Evolutionary conservation across 2,888 invertebrate species (phyloP), one percentile per base, ranked within the genome.

Genomic region (Andrena fulva): DNA sequence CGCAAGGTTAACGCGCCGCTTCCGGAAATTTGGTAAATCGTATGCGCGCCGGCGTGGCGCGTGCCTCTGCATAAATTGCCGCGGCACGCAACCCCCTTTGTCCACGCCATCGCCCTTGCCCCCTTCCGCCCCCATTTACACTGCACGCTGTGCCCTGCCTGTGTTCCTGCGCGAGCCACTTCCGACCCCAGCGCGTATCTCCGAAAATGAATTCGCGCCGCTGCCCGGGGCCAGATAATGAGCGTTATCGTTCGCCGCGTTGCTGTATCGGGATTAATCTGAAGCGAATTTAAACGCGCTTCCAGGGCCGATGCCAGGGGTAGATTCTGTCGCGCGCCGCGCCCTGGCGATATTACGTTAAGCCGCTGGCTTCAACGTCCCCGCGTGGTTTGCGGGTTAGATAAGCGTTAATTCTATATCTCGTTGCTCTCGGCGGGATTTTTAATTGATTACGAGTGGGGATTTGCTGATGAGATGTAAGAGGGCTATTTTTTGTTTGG

Each of bases 51-150:
- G 79, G 87, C 85, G 82, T 85, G 88, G 87, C 90, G 85, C 92
- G 92, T 92, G 92, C 79, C 85, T 62, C n/a, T 74, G 91, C 92
- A 92, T 92, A 91, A 90, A 80, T 89, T 89, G 69, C 27, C 63
- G 50, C 27, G 33, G 68, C 62, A 73, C 67, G 72, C 82, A 78
- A 77, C 76, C 77, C 66, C 67, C 68, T 63, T 72, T 64, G 68
- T 73, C 59, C 77, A 56, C 76, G 29, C 52, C 33, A 59, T 52
- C 42, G 42, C 10, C 35, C 59, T 29, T 29, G 29, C 52, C 5
- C 50, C 52, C 4, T n/a, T 52, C 42, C 27, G 12, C 27, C n/a
- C 16, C 24, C 12, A 1, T 12, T 24, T 64, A 24, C 27, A 24
- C 72, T 4, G 10, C 29, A 48, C 35, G 24, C 12, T 2, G 35